Percentiles rank a stretch among this genome's conserved stretches.
These are phyloP conservation scores for Cladopsammia gracilis DNA, from an alignment of 64 coral and sea anemone species.

Conservation along the genomic window DNA sequence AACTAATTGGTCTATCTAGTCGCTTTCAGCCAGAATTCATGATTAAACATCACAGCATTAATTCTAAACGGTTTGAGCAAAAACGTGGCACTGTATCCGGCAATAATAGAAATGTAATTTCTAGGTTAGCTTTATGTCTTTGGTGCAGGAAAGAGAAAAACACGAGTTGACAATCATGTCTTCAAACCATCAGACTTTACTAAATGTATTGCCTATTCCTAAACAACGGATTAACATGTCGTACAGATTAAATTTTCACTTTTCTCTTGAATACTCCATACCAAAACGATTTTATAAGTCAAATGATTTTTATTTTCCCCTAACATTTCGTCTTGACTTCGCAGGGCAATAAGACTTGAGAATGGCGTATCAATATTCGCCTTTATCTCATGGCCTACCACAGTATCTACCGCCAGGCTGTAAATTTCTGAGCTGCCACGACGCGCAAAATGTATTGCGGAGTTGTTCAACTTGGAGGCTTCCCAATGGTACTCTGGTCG, in stretches of 20 bases:
- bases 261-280: too few species aligned
- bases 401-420: constrained; percentile 90
- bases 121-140: not conserved
- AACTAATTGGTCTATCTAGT: constrained; percentile 49
- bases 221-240: too few species aligned
- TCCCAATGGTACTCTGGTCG: constrained; percentile 82
- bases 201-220: too few species aligned
- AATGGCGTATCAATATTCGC: constrained; percentile 34
- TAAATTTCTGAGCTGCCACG: constrained; percentile 82
- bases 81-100: constrained; percentile 32
- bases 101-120: constrained; percentile 20
- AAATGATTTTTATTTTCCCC: not conserved
- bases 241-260: too few species aligned
- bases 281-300: not conserved
- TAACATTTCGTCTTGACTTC: not conserved
- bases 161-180: not conserved
- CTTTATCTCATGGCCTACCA: constrained; percentile 29
- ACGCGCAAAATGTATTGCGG: constrained; percentile 75
- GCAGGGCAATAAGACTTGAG: not conserved
- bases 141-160: not conserved
- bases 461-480: constrained; percentile 81
- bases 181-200: not conserved
- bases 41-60: constrained; percentile 44
- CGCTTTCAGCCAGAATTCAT: constrained; percentile 40
- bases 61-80: constrained; percentile 45